phyloP scores from a whole-genome alignment of 2,797 vertebrate genomes.

The Phyllotis vaccarum region DNA sequence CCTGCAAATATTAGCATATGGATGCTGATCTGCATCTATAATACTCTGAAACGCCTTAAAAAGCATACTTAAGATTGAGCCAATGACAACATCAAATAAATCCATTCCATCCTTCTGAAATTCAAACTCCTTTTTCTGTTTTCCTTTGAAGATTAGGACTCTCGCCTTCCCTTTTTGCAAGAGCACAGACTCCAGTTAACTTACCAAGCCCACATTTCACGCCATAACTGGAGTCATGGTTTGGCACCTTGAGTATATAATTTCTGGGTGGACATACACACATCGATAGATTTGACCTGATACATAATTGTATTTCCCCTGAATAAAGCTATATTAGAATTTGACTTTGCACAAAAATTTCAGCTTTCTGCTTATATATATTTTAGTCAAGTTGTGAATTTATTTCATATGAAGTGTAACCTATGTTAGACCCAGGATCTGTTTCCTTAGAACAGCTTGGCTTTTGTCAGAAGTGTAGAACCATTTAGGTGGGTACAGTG shows the following conservation, averaged over 20 bases:
- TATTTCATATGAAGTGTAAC: neutral
- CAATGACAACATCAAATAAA: neutral
- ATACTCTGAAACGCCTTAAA: neutral
- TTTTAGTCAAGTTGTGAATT: neutral
- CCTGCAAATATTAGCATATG: neutral
- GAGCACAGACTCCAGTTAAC: neutral
- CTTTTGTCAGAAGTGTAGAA: neutral
- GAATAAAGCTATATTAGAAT: neutral
- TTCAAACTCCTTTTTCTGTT: conserved; percentile 11
- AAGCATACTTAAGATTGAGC: neutral
- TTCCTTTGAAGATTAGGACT: neutral
- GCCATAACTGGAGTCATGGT: neutral
- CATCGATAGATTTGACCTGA: neutral
- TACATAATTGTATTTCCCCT: neutral
- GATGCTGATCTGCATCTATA: neutral
- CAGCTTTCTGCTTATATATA: neutral
- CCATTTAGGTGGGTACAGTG: neutral
- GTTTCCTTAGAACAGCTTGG: neutral
- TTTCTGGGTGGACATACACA: neutral
- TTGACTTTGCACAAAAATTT: neutral
- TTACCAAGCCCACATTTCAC: neutral
- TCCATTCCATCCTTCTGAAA: neutral
- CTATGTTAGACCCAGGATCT: neutral
- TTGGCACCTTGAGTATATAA: neutral
- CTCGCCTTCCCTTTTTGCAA: neutral